Conservation (phyloP, 2,888 invertebrate genomes). For the Luperina testacea region DNA sequence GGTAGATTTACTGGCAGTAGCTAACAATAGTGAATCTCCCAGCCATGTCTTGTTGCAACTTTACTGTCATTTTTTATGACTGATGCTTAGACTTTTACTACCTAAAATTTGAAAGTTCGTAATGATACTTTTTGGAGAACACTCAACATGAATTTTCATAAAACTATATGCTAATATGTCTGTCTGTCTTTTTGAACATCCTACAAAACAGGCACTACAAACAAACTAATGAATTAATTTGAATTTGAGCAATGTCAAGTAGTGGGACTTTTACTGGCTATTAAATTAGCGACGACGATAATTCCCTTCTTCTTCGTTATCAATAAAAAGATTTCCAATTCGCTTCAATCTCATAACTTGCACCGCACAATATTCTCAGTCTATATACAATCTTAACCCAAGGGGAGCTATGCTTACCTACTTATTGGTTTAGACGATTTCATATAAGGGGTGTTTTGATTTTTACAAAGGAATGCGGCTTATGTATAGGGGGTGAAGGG, state of each 20-base stretch:
- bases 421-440: conserved; percentile 78
- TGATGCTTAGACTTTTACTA: not conserved
- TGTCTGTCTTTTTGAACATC: not conserved
- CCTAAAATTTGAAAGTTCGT: not conserved
- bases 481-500: conserved; percentile 49
- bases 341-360: conserved; percentile 43
- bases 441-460: conserved; percentile 72
- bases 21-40: no score
- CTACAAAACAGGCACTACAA: not conserved
- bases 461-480: conserved; percentile 74
- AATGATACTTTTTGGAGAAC: no score
- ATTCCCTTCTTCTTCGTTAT: no score
- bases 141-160: not conserved
- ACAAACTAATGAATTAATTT: not conserved
- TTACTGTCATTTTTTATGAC: not conserved
- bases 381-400: conserved; percentile 66
- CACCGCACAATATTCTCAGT: conserved; percentile 46
- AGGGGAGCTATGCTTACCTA: conserved; percentile 74
- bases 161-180: not conserved
- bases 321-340: not conserved
- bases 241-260: not conserved
- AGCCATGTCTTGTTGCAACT: not conserved
- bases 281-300: not conserved
- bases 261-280: not conserved
- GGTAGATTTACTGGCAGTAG: not conserved